Conservation (phyloP, 2,113 vertebrate species). For the Alosa alosa region DNA sequence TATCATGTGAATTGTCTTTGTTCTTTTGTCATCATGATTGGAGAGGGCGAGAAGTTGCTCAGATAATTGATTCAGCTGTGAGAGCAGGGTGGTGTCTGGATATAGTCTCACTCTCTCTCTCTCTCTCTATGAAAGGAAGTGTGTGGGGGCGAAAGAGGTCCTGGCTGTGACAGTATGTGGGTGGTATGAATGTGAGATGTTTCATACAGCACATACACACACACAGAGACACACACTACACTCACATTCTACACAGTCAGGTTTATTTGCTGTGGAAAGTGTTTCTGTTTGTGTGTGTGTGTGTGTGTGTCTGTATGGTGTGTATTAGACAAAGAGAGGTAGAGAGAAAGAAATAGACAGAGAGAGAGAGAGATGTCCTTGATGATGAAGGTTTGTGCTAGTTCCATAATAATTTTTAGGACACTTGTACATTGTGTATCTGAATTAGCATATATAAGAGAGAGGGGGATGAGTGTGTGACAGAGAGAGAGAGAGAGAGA, state of each 20-base stretch:
- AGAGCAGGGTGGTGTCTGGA: neutral
- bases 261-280: neutral
- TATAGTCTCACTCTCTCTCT: neutral
- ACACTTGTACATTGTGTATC: slow-evolving; percentile 9
- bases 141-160: slow-evolving; percentile 9
- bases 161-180: slow-evolving; percentile 5
- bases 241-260: neutral
- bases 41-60: neutral
- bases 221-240: neutral
- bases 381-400: neutral
- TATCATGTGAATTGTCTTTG: neutral
- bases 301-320: slow-evolving; percentile 3
- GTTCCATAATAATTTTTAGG: slow-evolving; percentile 17
- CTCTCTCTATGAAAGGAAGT: neutral
- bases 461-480: neutral
- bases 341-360: neutral
- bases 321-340: neutral
- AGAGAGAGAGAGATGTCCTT: neutral
- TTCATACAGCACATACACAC: neutral
- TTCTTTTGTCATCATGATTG: neutral
- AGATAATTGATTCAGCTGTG: neutral
- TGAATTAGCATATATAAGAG: neutral
- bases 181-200: neutral
- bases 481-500: neutral
- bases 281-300: neutral